Conservation (phyloP, 2,113 vertebrate genomes). For the Cryptomyrus ogoouensis region DNA sequence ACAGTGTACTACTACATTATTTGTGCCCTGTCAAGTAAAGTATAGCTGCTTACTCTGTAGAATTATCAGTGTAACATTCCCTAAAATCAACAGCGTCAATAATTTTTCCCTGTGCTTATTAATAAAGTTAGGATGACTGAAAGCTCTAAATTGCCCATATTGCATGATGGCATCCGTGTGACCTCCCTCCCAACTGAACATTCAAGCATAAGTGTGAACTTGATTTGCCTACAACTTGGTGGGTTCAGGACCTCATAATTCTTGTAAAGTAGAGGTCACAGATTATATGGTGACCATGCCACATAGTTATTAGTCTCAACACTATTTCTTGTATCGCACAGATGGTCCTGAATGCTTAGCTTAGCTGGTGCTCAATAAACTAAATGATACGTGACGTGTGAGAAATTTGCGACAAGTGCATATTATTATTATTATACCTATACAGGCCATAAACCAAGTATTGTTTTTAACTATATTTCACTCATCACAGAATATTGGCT, state of each 20-base stretch:
- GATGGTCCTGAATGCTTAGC: background rate
- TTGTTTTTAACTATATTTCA: background rate
- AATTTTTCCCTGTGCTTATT: background rate
- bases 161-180: background rate
- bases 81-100: background rate
- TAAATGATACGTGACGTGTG: background rate
- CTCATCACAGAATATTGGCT: background rate
- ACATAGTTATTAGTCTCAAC: background rate
- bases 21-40: background rate
- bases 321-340: background rate
- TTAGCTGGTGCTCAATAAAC: background rate
- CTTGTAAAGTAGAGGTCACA: background rate
- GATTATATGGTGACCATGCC: background rate
- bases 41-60: background rate
- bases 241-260: background rate
- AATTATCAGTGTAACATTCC: background rate
- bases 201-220: background rate
- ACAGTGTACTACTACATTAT: background rate
- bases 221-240: background rate
- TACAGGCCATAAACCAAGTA: background rate
- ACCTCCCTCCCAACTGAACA: background rate
- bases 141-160: background rate
- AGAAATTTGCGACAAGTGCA: background rate
- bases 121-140: background rate
- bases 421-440: background rate